phyloP scores from a whole-genome alignment of 2,113 vertebrate genomes.

The Silurus asotus region DNA sequence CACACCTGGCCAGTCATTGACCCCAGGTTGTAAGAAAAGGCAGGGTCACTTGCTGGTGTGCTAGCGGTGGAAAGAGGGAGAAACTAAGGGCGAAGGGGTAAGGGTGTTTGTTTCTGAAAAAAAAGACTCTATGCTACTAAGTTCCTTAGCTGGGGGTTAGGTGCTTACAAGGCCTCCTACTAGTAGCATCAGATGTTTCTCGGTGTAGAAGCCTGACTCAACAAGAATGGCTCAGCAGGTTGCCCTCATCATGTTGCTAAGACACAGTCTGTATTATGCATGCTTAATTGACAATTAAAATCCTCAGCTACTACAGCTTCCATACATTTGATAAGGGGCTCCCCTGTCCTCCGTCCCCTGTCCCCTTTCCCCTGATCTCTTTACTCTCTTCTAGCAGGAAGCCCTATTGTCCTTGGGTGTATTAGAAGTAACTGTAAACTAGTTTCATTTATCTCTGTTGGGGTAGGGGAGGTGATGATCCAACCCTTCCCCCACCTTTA shows the following conservation, averaged over 20 bases:
- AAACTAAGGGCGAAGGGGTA: constrained; percentile 1
- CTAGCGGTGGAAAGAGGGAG: constrained; percentile 14
- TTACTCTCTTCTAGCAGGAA: constrained; percentile 76
- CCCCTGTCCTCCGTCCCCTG: constrained; percentile 63
- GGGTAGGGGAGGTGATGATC: constrained; percentile 75
- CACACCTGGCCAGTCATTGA: constrained; percentile 75
- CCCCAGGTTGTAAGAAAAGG: constrained; percentile 55
- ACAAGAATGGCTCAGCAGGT: constrained; percentile 89
- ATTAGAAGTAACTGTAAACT: constrained; percentile 87
- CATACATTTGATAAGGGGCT: constrained; percentile 83
- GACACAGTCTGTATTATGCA: constrained; percentile 88
- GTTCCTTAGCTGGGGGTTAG: constrained; percentile 70
- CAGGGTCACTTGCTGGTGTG: constrained; percentile 54
- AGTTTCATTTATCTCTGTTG: constrained; percentile 87
- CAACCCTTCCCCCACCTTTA: constrained; percentile 70
- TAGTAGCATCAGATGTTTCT: constrained; percentile 97
- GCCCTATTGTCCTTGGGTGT: constrained; percentile 85
- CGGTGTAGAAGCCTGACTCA: constrained; percentile 77
- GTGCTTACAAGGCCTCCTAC: constrained; percentile 89
- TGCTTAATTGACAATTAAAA: constrained; percentile 99
- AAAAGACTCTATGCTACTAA: constrained; percentile 48
- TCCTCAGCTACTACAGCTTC: constrained; percentile 80
- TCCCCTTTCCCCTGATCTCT: constrained; percentile 79
- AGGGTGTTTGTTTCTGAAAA: constrained; percentile 45
- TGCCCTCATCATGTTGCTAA: constrained; percentile 84